Evolutionary conservation across 2,797 vertebrate genomes (phyloP), one percentile per base, ranked within the genome.

Genomic region (Hapalemur alaotrensis): DNA sequence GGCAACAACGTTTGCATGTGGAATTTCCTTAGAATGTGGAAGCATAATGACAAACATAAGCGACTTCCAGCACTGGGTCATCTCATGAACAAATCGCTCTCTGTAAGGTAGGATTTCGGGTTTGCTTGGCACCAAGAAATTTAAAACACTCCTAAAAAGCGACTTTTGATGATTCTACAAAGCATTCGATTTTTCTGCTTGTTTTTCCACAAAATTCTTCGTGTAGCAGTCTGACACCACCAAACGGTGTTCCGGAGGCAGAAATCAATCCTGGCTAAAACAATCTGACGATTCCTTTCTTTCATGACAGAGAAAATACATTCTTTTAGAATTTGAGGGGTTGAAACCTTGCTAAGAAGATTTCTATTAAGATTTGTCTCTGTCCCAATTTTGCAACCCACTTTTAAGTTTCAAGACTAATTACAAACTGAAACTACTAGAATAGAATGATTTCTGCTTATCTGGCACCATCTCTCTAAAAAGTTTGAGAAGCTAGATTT

Each of bases 21-120:
- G 80, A 94, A 97, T 97, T 97, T 97, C 76, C 65, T 98, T 95
- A 98, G 97, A 96, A 91, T 93, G 97, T 10, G 67, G 59, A 72
- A 67, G 54, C 85, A 35, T 76, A 96, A 97, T 79, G 86, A 96
- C 75, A 96, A 96, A 95, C 95, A 94, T 78, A 78, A 91, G 82
- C 15, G 38, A 41, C 63, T 69, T 13, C 63, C 96, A 94, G 92
- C 73, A 43, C 14, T 65, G 57, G 72, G 20, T 95, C 91, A 84
- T 92, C 83, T 89, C 22, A 52, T 7, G 32, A 94, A 92, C 10
- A 79, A 96, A 61, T 46, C 30, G 59, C 94, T 97, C 90, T 75
- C 89, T 43, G 70, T 83, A 98, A 98, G 93, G 72, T 97, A 95
- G 96, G 85, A 92, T 50, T 90, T 97, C 80, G 91, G 91, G 96